Evolutionary conservation across 2,113 vertebrate species (phyloP).

Genomic region (Vireo altiloquus): DNA sequence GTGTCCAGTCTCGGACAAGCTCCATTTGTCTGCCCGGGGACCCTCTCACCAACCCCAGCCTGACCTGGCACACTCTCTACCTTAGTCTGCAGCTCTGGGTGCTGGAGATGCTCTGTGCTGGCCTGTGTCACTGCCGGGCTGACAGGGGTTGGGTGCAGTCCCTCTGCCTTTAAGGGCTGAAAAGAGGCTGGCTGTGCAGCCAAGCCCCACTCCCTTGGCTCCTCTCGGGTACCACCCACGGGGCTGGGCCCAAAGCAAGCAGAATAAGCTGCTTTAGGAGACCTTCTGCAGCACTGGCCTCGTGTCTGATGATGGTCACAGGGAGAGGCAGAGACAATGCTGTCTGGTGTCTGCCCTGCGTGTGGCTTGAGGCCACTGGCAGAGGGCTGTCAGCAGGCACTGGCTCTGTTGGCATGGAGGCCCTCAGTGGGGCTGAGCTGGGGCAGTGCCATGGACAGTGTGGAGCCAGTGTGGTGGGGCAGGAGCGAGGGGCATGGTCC

Average conservation of each 20-base stretch:
- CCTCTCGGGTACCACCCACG: background rate
- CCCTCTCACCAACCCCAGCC: background rate
- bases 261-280: background rate
- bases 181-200: rapidly evolving
- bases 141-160: background rate
- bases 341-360: background rate
- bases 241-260: background rate
- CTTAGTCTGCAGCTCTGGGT: background rate
- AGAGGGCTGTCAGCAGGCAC: background rate
- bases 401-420: rapidly evolving
- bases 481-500: background rate
- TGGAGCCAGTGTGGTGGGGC: rapidly evolving
- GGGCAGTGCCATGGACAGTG: background rate
- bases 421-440: background rate
- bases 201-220: rapidly evolving
- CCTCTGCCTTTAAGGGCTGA: background rate
- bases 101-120: background rate
- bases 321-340: background rate
- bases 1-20: background rate
- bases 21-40: background rate
- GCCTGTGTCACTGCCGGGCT: rapidly evolving
- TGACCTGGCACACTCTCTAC: background rate
- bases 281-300: background rate
- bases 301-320: rapidly evolving
- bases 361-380: rapidly evolving